Base-by-base conservation (phyloP, 2,113 vertebrate genomes). In the Oncorhynchus clarkii region DNA sequence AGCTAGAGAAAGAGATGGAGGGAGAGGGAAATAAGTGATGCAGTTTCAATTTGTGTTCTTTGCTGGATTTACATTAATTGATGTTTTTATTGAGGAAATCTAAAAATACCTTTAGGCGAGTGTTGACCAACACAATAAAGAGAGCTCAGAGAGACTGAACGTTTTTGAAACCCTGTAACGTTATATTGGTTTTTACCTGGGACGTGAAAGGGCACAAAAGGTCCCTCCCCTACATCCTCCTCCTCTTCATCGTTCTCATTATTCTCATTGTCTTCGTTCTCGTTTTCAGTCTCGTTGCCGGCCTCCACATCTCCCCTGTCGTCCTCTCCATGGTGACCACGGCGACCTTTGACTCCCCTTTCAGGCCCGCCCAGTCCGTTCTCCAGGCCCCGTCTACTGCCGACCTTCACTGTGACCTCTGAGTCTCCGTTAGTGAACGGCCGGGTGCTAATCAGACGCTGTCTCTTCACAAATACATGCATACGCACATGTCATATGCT, bases 401-500 rank as follows among this genome's bases (percentile, higher is more conserved):
- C 94, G 26, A 94, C 95, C 87, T 95, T 97, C 78, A 93, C 95
- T 0, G 93, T 92, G 67, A 94, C 95, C n/a, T 98, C 98, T 0
- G 97, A 96, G 78, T 99, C 97, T 0, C 97, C 95, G 0, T 97
- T 98, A 85, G 93, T 94, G 74, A 96, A 93, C 20, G 90, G 93
- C 73, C 91, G 92, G 70, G 94, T 95, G 87, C 95, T 95, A 88
- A 98, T 97, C 29, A 99, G 91, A 79, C 98, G 95, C 80, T 99
- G 98, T 67, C 97, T 96, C 98, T 99, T 94, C 79, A 80, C 16
- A 54, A 54, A 54, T 54, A 18, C 51, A 54, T 3, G 51, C 12
- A 54, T 14, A 45, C 9, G 39, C 39, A 54, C 51, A 54, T 54
- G 16, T 54, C 4, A 54, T 54, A 54, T 18, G 16, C 51, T 54